phyloP scores from a whole-genome alignment of 2,888 invertebrate genomes.

The Cylloceria caligata region DNA sequence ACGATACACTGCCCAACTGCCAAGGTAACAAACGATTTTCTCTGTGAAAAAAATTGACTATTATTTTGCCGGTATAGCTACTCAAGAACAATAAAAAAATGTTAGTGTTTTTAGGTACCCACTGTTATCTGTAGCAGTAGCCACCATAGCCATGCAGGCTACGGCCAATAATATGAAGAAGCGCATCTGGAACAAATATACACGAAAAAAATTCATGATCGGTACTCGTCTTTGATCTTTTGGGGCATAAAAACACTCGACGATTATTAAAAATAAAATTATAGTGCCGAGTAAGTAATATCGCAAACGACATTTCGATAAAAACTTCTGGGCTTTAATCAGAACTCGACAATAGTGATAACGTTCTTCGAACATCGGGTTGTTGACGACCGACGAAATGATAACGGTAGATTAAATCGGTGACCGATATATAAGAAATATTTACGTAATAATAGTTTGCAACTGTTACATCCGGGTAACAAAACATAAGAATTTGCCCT shows the following conservation, averaged over 20 bases:
- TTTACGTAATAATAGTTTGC: too few species aligned
- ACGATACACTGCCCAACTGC: constrained; percentile 91
- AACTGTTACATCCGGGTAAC: too few species aligned
- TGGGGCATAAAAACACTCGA: neutral
- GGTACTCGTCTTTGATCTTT: neutral
- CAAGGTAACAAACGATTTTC: constrained; percentile 90
- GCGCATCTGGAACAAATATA: constrained; percentile 25
- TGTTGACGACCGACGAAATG: neutral
- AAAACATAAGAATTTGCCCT: too few species aligned
- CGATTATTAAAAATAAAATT: neutral
- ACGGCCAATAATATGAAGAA: constrained; percentile 1
- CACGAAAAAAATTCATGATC: neutral
- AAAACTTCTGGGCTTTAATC: neutral
- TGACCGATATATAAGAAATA: neutral
- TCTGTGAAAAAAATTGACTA: constrained; percentile 83
- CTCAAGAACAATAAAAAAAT: too few species aligned
- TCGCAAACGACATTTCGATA: neutral
- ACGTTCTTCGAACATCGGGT: neutral
- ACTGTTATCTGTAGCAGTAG: constrained; percentile 19
- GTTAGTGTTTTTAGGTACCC: constrained; percentile 15
- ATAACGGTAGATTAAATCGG: neutral
- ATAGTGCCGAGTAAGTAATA: neutral
- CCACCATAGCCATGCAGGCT: neutral
- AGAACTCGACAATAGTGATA: neutral
- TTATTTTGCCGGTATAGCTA: neutral